Evolutionary conservation across 2,113 vertebrate genomes (phyloP), one percentile per base, ranked within the genome.

Genomic region (Formicarius rufipectus): DNA sequence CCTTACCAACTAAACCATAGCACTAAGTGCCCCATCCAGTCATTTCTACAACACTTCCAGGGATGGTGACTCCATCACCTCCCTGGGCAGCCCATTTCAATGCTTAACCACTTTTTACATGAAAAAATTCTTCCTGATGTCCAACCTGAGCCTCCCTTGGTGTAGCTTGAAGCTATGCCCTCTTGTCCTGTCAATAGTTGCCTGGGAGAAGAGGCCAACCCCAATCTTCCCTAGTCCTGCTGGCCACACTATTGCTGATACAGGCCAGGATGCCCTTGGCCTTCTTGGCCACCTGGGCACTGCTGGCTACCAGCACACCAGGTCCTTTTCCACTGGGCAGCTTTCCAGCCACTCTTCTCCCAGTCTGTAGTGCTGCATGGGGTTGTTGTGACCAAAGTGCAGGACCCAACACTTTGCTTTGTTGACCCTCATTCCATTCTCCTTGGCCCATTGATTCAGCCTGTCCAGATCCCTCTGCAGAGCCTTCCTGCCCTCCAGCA

Each of bases 381-480:
- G 1, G 0, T 17, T n/a, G 7, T n/a, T 78, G 56, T 30, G 30
- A 71, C 47, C 28, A 30, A 55, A 30, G 24, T 16, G 30, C 19
- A 71, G 40, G n/a, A 40, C 20, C 16, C 16, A 7, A 47, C 47
- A 17, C 23, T 45, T 69, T 23, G 12, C 28, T 23, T 47, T 39
- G 6, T 40, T 55, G 23, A 71, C n/a, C 28, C 12, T n/a, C 40
- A n/a, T 15, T 39, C 13, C 12, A 10, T 0, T 69, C 45, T 23
- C 23, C 23, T 39, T 10, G 10, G 55, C 27, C 44, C 23, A 45
- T 37, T 0, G 0, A 40, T 62, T 8, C 33, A 77, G 63, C 22
- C 73, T 45, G 14, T 45, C 18, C 66, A 21, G n/a, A 63, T 55
- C 12, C 20, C 49, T 14, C n/a, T 79, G n/a, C n/a, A 71, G 49